Percentiles rank a stretch among this genome's conserved stretches.
These are phyloP conservation scores for Harpia harpyja DNA, from an alignment of 2,797 vertebrate genomes.

Conservation along the genomic window DNA sequence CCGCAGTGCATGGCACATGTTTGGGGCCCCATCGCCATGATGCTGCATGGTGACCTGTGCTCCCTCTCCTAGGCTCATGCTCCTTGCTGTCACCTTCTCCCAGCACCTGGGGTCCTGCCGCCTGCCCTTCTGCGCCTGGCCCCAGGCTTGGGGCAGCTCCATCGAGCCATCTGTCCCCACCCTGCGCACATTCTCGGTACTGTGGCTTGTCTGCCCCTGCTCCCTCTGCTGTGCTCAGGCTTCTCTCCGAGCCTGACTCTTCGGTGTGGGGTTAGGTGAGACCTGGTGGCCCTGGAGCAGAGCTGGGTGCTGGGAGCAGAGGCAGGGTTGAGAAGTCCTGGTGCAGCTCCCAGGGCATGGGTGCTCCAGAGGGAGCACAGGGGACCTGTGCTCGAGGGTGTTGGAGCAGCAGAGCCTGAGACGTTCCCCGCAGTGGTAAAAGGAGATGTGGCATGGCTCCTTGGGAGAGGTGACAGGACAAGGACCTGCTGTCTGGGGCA, in stretches of 20 bases:
- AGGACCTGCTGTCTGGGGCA: neutral
- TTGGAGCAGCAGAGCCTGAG: neutral
- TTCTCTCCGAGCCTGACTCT: neutral
- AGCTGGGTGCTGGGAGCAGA: neutral
- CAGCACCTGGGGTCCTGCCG: constrained; percentile 76
- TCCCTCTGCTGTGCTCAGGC: neutral
- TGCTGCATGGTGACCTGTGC: neutral
- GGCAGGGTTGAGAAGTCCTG: neutral
- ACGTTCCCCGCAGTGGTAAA: neutral
- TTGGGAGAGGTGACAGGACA: neutral
- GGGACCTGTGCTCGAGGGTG: neutral
- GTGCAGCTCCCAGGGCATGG: neutral
- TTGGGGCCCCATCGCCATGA: neutral
- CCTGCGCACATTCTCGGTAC: constrained; percentile 79
- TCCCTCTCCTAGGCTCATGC: constrained; percentile 72
- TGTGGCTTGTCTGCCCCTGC: neutral
- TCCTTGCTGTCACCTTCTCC: constrained; percentile 78
- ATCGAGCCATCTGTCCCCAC: constrained; percentile 4
- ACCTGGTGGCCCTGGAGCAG: neutral
- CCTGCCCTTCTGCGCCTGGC: constrained; percentile 55
- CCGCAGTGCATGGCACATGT: accelerated
- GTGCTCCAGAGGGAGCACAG: accelerated
- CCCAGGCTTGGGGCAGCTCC: neutral
- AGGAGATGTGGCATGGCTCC: neutral
- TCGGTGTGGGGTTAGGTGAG: neutral